Conservation (phyloP, 2,888 invertebrate genomes). For the Agrilus biguttatus region DNA sequence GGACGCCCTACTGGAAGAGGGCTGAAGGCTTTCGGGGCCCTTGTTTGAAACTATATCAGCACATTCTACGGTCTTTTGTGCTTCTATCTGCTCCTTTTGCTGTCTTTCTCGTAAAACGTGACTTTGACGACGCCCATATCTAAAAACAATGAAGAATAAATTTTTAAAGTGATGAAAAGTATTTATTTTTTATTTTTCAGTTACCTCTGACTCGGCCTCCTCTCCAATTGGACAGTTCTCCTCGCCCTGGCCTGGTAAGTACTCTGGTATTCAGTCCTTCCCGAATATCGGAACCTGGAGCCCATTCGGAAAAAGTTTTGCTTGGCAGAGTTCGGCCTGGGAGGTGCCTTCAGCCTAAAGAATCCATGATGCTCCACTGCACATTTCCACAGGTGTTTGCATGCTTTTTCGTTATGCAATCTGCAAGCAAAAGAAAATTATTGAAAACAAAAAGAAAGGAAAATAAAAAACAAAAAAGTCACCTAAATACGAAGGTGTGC, state of each 20-base stretch:
- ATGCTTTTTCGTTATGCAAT: slow-evolving; percentile 91
- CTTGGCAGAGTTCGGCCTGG: slow-evolving; percentile 74
- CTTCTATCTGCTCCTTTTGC: slow-evolving; percentile 24
- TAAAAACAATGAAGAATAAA: slow-evolving; percentile 7
- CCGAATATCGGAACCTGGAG: slow-evolving; percentile 76
- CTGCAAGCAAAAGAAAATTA: slow-evolving; percentile 21
- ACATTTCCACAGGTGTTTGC: slow-evolving; percentile 99
- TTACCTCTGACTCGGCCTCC: slow-evolving; percentile 82
- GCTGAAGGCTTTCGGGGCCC: slow-evolving; percentile 9
- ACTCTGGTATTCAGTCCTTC: slow-evolving; percentile 96
- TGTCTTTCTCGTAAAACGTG: slow-evolving; percentile 66
- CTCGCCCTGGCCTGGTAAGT: slow-evolving; percentile 81
- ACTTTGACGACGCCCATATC: slow-evolving; percentile 81
- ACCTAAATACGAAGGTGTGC: slow-evolving; percentile 95
- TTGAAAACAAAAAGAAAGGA: neutral
- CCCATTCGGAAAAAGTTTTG: slow-evolving; percentile 99
- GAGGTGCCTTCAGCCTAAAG: slow-evolving; percentile 83
- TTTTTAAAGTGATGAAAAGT: neutral
- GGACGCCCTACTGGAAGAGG: slow-evolving; percentile 38
- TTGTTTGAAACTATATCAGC: slow-evolving; percentile 23
- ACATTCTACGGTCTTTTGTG: slow-evolving; percentile 24
- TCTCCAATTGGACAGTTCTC: slow-evolving; percentile 89
- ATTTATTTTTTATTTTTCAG: neutral
- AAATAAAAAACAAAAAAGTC: slow-evolving; percentile 2
- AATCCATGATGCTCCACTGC: slow-evolving; percentile 99